Evolutionary conservation across 2,888 invertebrate genomes (phyloP).

Genomic region (Philonicus albiceps): DNA sequence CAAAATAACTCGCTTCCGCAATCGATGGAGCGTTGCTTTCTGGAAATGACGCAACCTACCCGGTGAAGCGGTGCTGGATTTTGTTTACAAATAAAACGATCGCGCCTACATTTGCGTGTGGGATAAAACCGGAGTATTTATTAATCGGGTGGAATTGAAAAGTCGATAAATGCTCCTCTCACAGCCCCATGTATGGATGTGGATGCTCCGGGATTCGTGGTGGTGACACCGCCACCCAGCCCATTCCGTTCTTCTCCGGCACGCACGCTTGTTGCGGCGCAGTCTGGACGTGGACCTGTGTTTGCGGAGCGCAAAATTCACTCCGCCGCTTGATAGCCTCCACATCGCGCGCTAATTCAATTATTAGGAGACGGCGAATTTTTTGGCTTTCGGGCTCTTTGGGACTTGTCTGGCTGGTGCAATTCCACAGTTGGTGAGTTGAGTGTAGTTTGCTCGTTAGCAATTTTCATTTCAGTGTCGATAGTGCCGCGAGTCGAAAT

Average conservation of each 20-base stretch:
- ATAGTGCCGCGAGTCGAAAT: slow-evolving; percentile 1
- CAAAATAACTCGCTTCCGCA: neutral
- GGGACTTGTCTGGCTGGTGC: neutral
- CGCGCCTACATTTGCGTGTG: neutral
- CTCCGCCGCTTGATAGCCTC: slow-evolving; percentile 1
- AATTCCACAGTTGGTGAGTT: neutral
- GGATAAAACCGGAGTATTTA: neutral
- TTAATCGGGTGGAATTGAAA: neutral
- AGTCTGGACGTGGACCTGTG: neutral
- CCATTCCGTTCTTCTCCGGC: neutral
- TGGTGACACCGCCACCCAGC: neutral
- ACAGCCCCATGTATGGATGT: neutral
- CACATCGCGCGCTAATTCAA: slow-evolving; percentile 15
- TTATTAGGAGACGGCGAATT: slow-evolving; percentile 21
- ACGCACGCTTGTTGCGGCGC: slow-evolving; percentile 14
- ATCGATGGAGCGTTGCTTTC: neutral
- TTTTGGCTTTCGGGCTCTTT: neutral
- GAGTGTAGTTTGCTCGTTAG: slow-evolving; percentile 2
- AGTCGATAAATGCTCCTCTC: neutral
- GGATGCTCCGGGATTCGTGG: neutral
- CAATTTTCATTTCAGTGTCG: neutral
- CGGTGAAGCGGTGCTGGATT: neutral
- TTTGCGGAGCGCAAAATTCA: neutral
- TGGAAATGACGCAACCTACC: slow-evolving; percentile 14
- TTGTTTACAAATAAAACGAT: slow-evolving; percentile 18